These are phyloP conservation scores for Nycticryphes semicollaris DNA, from an alignment of 2,113 vertebrate species.

Conservation along the genomic window DNA sequence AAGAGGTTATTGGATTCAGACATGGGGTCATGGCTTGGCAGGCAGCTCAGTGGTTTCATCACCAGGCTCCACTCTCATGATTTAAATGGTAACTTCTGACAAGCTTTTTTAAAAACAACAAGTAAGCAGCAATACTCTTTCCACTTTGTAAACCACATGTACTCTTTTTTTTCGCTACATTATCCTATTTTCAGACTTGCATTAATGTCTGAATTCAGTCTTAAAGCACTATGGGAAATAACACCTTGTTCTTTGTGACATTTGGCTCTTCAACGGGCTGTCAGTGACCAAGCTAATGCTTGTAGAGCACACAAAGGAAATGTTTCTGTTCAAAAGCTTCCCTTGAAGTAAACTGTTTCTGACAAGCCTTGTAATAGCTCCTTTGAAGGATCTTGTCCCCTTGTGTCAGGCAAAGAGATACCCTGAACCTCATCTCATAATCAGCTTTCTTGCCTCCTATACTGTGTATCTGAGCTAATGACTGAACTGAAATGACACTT, in stretches of 20 bases:
- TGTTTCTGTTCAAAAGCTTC: constrained; percentile 30
- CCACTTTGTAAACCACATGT: background rate
- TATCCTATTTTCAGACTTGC: background rate
- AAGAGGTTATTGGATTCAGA: background rate
- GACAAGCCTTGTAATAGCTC: constrained; percentile 24
- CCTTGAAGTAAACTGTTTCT: constrained; percentile 37
- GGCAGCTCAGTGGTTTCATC: background rate
- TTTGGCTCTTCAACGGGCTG: constrained; percentile 37
- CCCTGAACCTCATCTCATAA: background rate
- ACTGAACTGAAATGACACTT: constrained; percentile 21
- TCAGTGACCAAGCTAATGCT: constrained; percentile 7
- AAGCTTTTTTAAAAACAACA: background rate
- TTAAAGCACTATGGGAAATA: background rate
- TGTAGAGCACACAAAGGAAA: constrained; percentile 14
- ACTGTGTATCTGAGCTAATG: background rate
- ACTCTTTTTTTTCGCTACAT: background rate
- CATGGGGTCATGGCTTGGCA: background rate
- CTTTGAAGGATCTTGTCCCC: constrained; percentile 23
- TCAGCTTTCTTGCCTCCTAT: constrained; percentile 22
- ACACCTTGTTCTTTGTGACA: background rate
- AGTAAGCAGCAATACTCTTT: background rate
- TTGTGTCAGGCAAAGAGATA: constrained; percentile 22
- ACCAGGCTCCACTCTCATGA: background rate
- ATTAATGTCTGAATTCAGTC: background rate
- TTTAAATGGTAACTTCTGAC: background rate